Base-by-base conservation (phyloP, 1,140 invertebrate genomes). In the Cyphomyrmex costatus region DNA sequence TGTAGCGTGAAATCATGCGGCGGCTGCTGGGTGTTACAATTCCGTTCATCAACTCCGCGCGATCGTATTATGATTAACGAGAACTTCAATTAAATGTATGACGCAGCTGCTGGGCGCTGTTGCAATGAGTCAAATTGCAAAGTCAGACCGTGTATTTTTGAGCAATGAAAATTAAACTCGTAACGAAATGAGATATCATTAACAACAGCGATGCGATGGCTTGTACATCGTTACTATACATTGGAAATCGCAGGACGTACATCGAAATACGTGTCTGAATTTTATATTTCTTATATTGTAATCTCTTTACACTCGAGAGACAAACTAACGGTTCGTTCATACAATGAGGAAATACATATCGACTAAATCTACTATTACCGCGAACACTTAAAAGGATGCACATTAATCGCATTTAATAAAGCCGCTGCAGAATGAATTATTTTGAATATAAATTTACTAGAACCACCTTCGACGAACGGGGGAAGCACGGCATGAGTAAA, bases 371-470 rank as follows among this genome's bases (percentile, higher is more conserved):
- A 36, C 66, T 65, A 82, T 82, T 71, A 73, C 7, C 66, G 68
- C 24, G 33, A 19, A 19, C 66, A 19, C 60, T 83, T 83, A 83
- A 83, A 83, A 83, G 53, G 24, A 51, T 33, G 68, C 68, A 33
- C 79, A 73, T 83, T 83, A 53, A 83, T 83, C 79, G 53, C 27
- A 27, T 24, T 53, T 83, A 83, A 83, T 73, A 68, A 83, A 53
- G 4, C 56, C 56, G 53, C 46, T 8, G 8, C 36, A 42, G 36
- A 42, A 2, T 42, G 53, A 68, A 83, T 83, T 83, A 74, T 83
- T 56, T 14, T 53, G n/a, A 68, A 83, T n/a, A n/a, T n/a, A 83
- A 83, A 83, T 83, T 83, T 68, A 83, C 74, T 74, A 83, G 24
- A 60, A 14, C 10, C 19, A 33, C 30, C n/a, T n/a, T 33, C 68